Evolutionary conservation across 2,113 vertebrate species (phyloP), one percentile per base, ranked within the genome.

Genomic region (Trichechus manatus): DNA sequence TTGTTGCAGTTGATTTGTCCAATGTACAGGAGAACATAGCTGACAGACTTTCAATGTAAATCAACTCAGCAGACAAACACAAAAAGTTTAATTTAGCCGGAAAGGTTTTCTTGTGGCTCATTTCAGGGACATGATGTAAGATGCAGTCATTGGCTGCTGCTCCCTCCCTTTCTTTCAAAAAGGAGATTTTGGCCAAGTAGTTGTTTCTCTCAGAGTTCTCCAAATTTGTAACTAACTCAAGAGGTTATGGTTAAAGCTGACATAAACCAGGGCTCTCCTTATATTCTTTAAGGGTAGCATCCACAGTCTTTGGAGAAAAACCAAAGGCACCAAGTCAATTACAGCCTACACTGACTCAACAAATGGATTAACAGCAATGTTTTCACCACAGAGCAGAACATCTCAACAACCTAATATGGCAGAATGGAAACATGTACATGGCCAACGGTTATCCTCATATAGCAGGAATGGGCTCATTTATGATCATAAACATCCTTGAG

Each of bases 231-330:
- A 94, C 85, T 77, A 91, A 97, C 93, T 77, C 89, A 56, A 79
- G 96, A 93, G 91, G 75, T 70, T 64, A 53, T 77, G 20, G 91
- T 15, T 84, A 59, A 91, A 87, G 81, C 56, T 97, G 97, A 98
- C 96, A 96, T 94, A 98, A 98, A 95, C 87, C 98, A 98, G 83
- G 82, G 96, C 75, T 87, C 68, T 93, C 96, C 75, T 97, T 75
- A 2, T 50, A n/a, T 36, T 93, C 79, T 92, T 75, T 36, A 92
- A 89, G 78, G 14, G 42, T 25, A 94, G 84, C 81, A 96, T 96
- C 95, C 96, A 96, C 86, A 92, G 96, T 97, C 97, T 97, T 96
- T 95, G 94, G 97, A 95, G 95, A 95, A 96, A 97, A 95, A 89
- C 86, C 89, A 86, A 94, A 94, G 95, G 86, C 85, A 96, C 74